Percentiles rank a stretch among this genome's conserved stretches.
Conservation (phyloP, 2,113 vertebrate species). For the Lonchura striata region DNA sequence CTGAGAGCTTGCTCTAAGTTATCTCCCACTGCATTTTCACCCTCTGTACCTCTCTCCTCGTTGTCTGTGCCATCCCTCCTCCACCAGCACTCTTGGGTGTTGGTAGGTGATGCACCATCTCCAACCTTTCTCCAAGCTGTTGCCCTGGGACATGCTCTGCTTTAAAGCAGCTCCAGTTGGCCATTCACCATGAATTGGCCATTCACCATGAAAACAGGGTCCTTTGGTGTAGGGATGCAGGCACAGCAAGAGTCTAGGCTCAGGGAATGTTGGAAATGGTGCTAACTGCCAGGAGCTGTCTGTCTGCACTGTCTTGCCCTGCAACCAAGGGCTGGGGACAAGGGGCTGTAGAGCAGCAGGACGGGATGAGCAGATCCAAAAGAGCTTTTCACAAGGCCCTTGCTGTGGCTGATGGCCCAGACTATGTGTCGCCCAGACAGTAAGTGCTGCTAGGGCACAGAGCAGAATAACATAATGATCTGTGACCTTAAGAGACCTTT, state of each 20-base stretch:
- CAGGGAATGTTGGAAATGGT: neutral
- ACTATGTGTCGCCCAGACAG: accelerated
- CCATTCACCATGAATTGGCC: neutral
- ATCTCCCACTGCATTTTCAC: neutral
- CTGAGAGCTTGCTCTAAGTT: neutral
- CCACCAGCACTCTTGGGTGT: neutral
- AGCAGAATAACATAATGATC: neutral
- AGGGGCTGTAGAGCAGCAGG: neutral
- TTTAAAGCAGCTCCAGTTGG: neutral
- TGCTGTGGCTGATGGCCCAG: neutral
- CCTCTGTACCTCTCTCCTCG: neutral
- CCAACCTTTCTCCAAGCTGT: neutral
- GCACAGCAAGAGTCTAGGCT: neutral
- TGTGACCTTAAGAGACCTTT: neutral
- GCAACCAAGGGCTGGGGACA: neutral
- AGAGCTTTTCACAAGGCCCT: neutral
- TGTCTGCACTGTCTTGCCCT: neutral
- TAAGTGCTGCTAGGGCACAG: neutral
- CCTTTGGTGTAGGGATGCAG: neutral
- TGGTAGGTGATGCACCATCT: neutral
- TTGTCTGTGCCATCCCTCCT: neutral
- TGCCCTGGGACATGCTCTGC: neutral
- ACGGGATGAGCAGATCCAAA: neutral
- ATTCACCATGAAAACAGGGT: neutral
- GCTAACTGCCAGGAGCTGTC: neutral